Evolutionary conservation across 1,140 invertebrate species (phyloP).

Genomic region (Polyergus mexicanus): DNA sequence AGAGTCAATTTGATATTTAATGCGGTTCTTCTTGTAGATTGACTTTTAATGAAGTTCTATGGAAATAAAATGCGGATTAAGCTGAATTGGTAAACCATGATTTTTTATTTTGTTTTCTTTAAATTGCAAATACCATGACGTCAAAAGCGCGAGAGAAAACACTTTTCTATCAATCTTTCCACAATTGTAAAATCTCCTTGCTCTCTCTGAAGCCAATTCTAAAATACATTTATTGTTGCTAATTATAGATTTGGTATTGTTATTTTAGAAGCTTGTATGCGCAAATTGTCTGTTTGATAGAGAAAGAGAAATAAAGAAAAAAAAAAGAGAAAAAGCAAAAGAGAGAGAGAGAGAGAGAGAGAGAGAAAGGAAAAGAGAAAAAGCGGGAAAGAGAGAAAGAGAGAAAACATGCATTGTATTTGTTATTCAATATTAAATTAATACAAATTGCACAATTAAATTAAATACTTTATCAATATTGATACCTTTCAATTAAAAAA

Average conservation of each 20-base stretch:
- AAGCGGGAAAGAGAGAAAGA: too few relatives aligned
- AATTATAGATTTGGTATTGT: background rate
- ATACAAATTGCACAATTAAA: conserved; percentile 22
- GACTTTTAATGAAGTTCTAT: background rate
- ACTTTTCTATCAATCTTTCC: background rate
- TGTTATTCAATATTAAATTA: conserved; percentile 31
- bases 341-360: too few relatives aligned
- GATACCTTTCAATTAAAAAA: conserved; percentile 3
- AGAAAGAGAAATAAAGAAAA: too few relatives aligned
- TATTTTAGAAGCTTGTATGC: background rate
- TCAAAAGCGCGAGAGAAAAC: background rate
- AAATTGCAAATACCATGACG: background rate
- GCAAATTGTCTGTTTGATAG: background rate
- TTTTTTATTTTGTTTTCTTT: background rate
- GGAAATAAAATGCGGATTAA: background rate
- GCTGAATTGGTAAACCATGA: background rate
- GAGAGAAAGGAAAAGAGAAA: too few relatives aligned
- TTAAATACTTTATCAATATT: conserved; percentile 23
- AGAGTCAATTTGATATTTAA: background rate
- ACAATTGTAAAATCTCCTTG: background rate
- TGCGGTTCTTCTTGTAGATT: background rate
- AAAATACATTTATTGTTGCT: background rate
- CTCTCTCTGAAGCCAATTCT: background rate
- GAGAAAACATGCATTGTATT: background rate
- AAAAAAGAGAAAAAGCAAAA: too few relatives aligned